Base-by-base conservation (phyloP, 2,888 invertebrate genomes). In the Brachypalpus laphriformis region DNA sequence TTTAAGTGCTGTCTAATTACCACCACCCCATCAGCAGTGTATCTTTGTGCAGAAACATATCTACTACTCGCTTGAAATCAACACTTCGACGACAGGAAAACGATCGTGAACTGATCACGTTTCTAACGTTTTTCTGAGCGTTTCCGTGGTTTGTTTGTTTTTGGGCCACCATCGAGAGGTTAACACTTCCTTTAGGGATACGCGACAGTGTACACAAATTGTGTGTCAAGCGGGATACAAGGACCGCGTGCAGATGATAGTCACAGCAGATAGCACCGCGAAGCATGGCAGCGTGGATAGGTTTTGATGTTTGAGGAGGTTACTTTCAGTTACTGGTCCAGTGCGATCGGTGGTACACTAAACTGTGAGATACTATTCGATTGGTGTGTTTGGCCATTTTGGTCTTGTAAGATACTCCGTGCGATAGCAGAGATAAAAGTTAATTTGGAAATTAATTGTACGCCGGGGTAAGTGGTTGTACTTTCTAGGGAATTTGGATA, bases 221-320 rank as follows among this genome's bases (percentile, higher is more conserved):
- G 81, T 76, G 75, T 85, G 81, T 85, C 85, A 81, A 81, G 34
- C 85, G 18, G 54, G 71, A 75, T 34, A 85, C 85, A 85, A 81
- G 85, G 66, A 81, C 85, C 80, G 85, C 85, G 85, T 85, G 85
- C 85, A 85, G 59, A 81, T 80, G 85, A 85, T 81, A 81, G 81
- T 76, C 70, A 22, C 51, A 65, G 70, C 14, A 68, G 80, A 74
- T 83, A 80, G 70, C 65, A 51, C 9, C 2, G 20, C 14, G n/a
- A 22, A 49, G 65, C 54, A 63, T 31, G 18, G 82, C 78, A 51
- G 66, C 56, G 11, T 65, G 74, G 56, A 70, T 65, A 63, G 22
- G 57, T 57, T 78, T 85, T 85, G 83, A 80, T 80, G 80, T 80
- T 75, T 56, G 31, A 49, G 59, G 65, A 66, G 66, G 47, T 54